Percentiles rank a stretch among this genome's conserved stretches.
phyloP scores from a whole-genome alignment of 2,888 invertebrate species.

The Philonicus albiceps region DNA sequence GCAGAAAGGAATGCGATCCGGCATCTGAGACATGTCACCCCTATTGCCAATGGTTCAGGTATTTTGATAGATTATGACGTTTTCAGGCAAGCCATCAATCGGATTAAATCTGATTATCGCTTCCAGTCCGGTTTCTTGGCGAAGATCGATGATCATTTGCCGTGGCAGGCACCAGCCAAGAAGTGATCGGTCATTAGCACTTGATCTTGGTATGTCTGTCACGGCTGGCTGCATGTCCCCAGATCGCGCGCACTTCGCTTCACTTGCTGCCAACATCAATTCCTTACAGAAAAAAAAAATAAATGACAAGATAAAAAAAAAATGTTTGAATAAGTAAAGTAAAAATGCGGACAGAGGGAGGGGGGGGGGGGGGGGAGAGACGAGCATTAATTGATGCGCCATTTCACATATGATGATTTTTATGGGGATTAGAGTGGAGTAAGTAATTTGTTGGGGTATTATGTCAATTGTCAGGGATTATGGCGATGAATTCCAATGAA shows the following conservation, averaged over 20 bases:
- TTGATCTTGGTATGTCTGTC: constrained; percentile 10
- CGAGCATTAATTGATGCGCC: constrained; percentile 10
- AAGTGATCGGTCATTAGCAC: constrained; percentile 36
- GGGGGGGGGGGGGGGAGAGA: background rate
- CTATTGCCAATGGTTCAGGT: background rate
- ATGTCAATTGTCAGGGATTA: constrained; percentile 30
- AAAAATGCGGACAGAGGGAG: background rate
- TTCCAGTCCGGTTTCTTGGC: background rate
- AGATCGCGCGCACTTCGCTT: background rate
- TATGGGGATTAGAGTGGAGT: constrained; percentile 37
- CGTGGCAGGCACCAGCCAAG: background rate
- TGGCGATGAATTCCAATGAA: background rate
- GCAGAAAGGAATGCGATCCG: background rate
- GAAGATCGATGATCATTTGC: constrained; percentile 23
- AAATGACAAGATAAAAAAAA: background rate
- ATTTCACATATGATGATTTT: constrained; percentile 20
- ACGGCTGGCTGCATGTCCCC: background rate
- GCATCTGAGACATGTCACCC: background rate
- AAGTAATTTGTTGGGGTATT: constrained; percentile 36
- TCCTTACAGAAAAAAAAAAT: background rate
- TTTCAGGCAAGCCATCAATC: constrained; percentile 4
- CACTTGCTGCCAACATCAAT: background rate
- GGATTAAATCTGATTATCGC: constrained; percentile 7
- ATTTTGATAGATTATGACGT: constrained; percentile 38
- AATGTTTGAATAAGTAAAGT: background rate